Base-by-base conservation (phyloP, 2,113 vertebrate species). In the Buteo buteo region DNA sequence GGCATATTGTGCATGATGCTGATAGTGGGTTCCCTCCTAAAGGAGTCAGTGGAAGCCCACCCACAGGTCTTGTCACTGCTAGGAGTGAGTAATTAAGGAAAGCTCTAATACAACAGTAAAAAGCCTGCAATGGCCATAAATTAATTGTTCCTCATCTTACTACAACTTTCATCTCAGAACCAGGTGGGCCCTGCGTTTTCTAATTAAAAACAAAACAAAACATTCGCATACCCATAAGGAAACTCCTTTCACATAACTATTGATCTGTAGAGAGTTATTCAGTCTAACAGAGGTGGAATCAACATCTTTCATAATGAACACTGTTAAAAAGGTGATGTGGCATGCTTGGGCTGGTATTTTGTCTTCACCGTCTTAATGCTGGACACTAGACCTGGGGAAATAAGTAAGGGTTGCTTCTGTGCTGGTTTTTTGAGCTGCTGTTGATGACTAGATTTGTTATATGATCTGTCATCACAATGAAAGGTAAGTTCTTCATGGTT, bases 401-500 rank as follows among this genome's bases (percentile, higher is more conserved):
- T 62, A 73, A 61, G 6, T 50, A 64, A 15, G 17, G 8, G 13
- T 59, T 91, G n/a, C 10, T 42, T 86, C 40, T 81, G 22, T 90
- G 70, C 7, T 50, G 42, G 0, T 36, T 59, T 69, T 74, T 32
- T 65, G 19, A 59, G 38, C n/a, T 76, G 25, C 25, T 52, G 13
- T 49, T 77, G 10, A 7, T 77, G 76, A 38, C 61, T 59, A 16
- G 10, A 47, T 59, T 80, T 88, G 31, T 54, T 80, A 9, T 32
- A 34, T 62, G 18, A 38, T 67, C 32, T 77, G 32, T 67, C 36
- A 65, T 31, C 31, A 18, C 59, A 40, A 1, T 40, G 45, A 76
- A 89, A 96, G 94, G 95, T 96, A 93, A 95, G 92, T 95, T 88
- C 24, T 44, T 50, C 15, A 3, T 16, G 26, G 3, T 2, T 93